Conservation (phyloP, 2,113 vertebrate species). For the Polyodon spathula region DNA sequence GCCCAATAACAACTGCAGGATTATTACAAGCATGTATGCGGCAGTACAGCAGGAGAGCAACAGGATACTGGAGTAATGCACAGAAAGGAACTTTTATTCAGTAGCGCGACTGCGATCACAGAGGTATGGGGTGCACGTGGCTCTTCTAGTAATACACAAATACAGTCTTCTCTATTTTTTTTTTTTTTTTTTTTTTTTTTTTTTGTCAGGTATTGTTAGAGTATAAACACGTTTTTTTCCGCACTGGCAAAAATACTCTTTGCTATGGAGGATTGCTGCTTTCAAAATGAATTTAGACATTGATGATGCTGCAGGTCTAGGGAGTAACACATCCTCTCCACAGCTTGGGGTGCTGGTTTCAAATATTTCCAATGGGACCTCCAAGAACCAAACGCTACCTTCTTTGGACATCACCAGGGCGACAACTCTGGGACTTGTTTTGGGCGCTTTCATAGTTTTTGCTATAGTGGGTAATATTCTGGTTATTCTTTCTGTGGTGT, state of each 20-base stretch:
- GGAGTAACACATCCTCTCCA: conserved; percentile 48
- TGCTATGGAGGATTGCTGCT: conserved; percentile 55
- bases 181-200: no score
- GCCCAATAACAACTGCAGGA: no score
- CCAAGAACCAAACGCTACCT: conserved; percentile 44
- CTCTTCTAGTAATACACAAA: no score
- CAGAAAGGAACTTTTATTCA: no score
- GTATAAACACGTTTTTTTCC: no score
- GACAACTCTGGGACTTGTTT: conserved; percentile 74
- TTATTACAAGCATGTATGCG: no score
- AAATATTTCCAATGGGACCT: conserved; percentile 60
- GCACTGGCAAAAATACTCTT: conserved; percentile 1
- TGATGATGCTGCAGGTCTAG: conserved; percentile 51
- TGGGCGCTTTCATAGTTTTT: conserved; percentile 87
- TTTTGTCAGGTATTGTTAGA: no score
- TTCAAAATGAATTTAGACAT: conserved; percentile 58
- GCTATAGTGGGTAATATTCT: conserved; percentile 91
- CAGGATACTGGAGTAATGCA: no score
- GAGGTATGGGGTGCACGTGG: no score
- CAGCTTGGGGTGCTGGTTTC: conserved; percentile 29
- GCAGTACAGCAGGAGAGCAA: no score
- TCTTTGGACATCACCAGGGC: conserved; percentile 68
- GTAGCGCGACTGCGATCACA: no score
- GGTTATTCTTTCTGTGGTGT: conserved; percentile 89
- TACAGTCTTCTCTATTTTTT: no score